These are phyloP conservation scores for Papilio xuthus DNA, from an alignment of 1,140 invertebrate genomes.

Conservation along the genomic window DNA sequence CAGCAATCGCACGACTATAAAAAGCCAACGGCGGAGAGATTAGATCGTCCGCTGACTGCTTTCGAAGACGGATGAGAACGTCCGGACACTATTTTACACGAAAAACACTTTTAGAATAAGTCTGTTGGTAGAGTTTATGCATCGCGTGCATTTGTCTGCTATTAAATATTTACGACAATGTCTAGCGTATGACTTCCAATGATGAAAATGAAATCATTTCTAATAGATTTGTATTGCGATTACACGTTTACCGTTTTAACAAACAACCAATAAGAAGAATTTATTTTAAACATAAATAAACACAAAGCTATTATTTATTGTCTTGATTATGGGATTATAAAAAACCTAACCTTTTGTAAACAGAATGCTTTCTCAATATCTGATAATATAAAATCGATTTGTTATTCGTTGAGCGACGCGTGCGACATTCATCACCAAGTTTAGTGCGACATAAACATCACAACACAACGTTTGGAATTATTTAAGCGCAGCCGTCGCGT, in stretches of 20 bases:
- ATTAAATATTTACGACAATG: not conserved
- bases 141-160: not conserved
- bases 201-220: not conserved
- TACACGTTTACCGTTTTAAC: not conserved
- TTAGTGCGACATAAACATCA: conserved; percentile 27
- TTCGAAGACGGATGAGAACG: not conserved
- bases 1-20: not conserved
- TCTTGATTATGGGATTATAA: conserved; percentile 9
- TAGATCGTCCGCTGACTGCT: conserved; percentile 13
- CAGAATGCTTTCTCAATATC: conserved; percentile 1
- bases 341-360: not conserved
- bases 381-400: conserved; percentile 21
- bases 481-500: conserved; percentile 23
- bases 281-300: conserved; percentile 7
- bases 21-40: not conserved
- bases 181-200: no score
- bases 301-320: not conserved
- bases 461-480: conserved; percentile 21
- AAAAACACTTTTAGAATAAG: not conserved
- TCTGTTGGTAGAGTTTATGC: not conserved
- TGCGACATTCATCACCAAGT: not conserved
- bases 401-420: conserved; percentile 10
- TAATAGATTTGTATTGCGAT: not conserved
- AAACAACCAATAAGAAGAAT: not conserved
- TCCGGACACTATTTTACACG: not conserved